Evolutionary conservation across 2,888 invertebrate genomes (phyloP).

Genomic region (Ectropis crepuscularia): DNA sequence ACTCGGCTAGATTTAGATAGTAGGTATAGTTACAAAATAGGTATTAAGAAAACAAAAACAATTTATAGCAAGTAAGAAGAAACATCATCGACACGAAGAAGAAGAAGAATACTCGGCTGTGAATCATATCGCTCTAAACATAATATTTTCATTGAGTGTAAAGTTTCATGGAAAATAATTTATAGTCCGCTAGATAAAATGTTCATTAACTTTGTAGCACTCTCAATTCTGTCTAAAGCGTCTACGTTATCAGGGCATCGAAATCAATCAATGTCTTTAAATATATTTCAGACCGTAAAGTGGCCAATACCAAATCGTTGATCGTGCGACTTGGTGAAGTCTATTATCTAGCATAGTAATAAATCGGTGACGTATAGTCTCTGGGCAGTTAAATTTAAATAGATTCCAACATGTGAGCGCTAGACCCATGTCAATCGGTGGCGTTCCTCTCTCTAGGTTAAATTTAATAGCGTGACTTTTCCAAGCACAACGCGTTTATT

Average conservation of each 20-base stretch:
- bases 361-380: constrained; percentile 56
- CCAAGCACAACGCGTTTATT: constrained; percentile 36
- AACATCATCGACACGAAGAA: no score
- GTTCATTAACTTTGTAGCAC: no score
- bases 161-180: constrained; percentile 15
- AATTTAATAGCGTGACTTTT: constrained; percentile 45
- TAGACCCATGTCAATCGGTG: constrained; percentile 58
- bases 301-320: constrained; percentile 39
- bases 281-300: constrained; percentile 36
- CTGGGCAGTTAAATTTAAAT: constrained; percentile 57
- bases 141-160: constrained; percentile 15
- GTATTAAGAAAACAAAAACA: no score
- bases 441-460: constrained; percentile 54
- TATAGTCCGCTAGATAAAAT: background rate
- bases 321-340: constrained; percentile 41
- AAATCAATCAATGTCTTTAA: constrained; percentile 9
- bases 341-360: constrained; percentile 53
- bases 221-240: no score
- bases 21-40: no score
- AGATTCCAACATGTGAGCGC: constrained; percentile 54
- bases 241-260: background rate
- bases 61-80: no score
- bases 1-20: no score
- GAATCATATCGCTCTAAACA: constrained; percentile 20
- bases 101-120: constrained; percentile 13